These are phyloP conservation scores for Apogon hyalosoma DNA, from an alignment of 2,797 vertebrate genomes.

Conservation along the genomic window DNA sequence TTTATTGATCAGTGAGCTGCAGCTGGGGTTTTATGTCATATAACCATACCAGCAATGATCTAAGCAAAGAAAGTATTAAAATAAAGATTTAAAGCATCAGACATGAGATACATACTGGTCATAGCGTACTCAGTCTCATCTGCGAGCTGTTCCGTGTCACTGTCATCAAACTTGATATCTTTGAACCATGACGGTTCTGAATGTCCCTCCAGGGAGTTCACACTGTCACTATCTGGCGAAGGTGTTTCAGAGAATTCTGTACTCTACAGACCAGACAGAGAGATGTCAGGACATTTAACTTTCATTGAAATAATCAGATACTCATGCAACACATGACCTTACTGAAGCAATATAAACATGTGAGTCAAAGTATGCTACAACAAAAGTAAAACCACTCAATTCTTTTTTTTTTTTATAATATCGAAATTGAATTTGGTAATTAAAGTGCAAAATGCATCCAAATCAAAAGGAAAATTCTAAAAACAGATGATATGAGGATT, in stretches of 20 bases:
- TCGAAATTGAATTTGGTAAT: not conserved
- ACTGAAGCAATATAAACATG: conserved; percentile 7
- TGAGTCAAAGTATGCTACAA: not conserved
- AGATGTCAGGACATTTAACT: conserved; percentile 13
- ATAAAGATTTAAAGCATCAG: not conserved
- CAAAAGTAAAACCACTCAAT: not conserved
- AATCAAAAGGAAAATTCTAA: too few species aligned
- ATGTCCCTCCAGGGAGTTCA: conserved; percentile 96
- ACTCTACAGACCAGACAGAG: conserved; percentile 80
- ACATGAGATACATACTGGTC: conserved; percentile 61
- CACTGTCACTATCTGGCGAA: conserved; percentile 96
- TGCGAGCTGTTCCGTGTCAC: conserved; percentile 94
- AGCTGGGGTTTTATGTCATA: not conserved
- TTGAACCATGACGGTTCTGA: conserved; percentile 99
- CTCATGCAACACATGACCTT: not conserved
- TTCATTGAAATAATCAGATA: not conserved
- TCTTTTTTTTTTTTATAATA: too few species aligned
- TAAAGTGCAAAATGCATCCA: too few species aligned
- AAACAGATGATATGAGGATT: too few species aligned
- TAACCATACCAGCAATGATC: not conserved
- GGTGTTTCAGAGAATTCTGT: conserved; percentile 98
- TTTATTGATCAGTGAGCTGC: not conserved
- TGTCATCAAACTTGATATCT: conserved; percentile 99
- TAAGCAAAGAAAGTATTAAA: not conserved
- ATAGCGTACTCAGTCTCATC: conserved; percentile 92